phyloP scores from a whole-genome alignment of 2,888 invertebrate species.

The Patella ulyssiponensis region DNA sequence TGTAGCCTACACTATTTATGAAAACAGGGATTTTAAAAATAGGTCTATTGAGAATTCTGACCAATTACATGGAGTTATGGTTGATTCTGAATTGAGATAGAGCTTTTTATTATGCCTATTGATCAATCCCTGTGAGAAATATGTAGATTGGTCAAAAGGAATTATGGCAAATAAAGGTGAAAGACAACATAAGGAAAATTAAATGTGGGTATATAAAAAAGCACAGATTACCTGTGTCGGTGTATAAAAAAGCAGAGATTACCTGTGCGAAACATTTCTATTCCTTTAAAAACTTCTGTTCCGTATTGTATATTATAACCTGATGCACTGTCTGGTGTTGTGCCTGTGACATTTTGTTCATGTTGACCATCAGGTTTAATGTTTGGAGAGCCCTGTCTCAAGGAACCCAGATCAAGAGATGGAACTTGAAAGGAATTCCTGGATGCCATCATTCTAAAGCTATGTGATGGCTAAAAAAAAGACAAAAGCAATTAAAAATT shows the following conservation, averaged over 20 bases:
- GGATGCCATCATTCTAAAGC: no score
- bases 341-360: not conserved
- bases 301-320: constrained; percentile 33
- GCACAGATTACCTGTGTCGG: not conserved
- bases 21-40: no score
- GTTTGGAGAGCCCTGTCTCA: not conserved
- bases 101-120: no score
- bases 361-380: not conserved
- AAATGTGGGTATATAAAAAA: not conserved
- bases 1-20: no score
- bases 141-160: no score
- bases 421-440: not conserved
- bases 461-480: no score
- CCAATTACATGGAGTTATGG: no score
- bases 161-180: no score
- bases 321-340: not conserved
- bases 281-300: constrained; percentile 49
- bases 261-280: constrained; percentile 48
- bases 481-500: not conserved
- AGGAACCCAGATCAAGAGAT: not conserved
- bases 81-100: no score
- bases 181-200: no score
- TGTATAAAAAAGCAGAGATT: constrained; percentile 2
- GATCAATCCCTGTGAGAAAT: no score
- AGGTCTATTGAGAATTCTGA: no score